phyloP scores from a whole-genome alignment of 2,113 vertebrate species.

The Prionailurus bengalensis region DNA sequence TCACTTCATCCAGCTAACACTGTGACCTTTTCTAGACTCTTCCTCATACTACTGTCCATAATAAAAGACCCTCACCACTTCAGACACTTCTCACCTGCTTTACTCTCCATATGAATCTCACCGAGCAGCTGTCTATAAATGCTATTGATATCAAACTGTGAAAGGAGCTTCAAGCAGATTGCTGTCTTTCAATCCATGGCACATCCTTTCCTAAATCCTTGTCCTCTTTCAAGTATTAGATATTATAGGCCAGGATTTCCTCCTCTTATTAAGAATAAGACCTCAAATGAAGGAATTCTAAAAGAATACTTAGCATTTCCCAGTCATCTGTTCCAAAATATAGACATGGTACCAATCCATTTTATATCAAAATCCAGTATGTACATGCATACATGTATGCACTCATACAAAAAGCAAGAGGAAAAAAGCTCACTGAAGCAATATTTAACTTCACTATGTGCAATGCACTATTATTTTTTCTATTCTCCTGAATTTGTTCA shows the following conservation, averaged over 20 bases:
- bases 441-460: background rate
- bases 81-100: background rate
- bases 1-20: background rate
- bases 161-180: background rate
- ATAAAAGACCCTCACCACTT: background rate
- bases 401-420: background rate
- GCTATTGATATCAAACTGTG: background rate
- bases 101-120: background rate
- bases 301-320: background rate
- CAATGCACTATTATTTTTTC: background rate
- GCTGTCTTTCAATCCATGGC: background rate
- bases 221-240: background rate
- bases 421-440: background rate
- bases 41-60: background rate
- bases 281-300: background rate
- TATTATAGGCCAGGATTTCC: background rate
- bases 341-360: background rate
- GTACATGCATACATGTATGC: background rate
- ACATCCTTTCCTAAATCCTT: background rate
- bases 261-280: background rate
- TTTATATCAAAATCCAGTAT: conserved; percentile 28
- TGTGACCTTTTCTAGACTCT: background rate
- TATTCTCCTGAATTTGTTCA: background rate
- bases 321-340: conserved; percentile 10
- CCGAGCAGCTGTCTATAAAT: background rate